Evolutionary conservation across 2,797 vertebrate genomes (phyloP).

Genomic region (Periophthalmus magnuspinnatus): DNA sequence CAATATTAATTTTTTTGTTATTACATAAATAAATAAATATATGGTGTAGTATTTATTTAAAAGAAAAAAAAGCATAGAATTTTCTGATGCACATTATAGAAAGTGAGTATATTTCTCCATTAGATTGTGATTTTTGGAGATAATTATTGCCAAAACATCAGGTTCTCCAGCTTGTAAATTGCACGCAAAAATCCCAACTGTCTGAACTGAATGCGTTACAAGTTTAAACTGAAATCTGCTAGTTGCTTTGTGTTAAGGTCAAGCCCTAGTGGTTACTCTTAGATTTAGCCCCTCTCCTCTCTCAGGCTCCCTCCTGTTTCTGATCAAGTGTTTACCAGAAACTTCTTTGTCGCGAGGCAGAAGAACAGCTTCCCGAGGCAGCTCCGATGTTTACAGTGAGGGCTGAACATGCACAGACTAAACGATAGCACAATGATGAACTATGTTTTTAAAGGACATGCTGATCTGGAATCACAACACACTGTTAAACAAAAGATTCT

Average conservation of each 20-base stretch:
- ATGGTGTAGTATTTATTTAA: no score
- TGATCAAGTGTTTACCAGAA: conserved; percentile 61
- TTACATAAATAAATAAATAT: neutral
- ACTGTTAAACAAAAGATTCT: neutral
- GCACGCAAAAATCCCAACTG: neutral
- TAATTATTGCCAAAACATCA: neutral
- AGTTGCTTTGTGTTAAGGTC: neutral
- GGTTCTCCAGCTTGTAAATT: neutral
- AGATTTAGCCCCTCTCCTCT: conserved; percentile 36
- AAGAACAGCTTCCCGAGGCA: conserved; percentile 30
- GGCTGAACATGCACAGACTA: conserved; percentile 54
- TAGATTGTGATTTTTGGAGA: neutral
- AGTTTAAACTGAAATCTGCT: neutral
- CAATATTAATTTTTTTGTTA: no score
- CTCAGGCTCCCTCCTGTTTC: conserved; percentile 52
- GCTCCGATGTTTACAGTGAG: conserved; percentile 64
- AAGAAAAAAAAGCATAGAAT: neutral
- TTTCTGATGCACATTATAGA: neutral
- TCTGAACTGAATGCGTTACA: neutral
- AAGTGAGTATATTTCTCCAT: neutral
- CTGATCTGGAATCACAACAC: neutral
- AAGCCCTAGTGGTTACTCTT: conserved; percentile 23
- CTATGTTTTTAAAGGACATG: conserved; percentile 16
- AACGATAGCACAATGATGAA: conserved; percentile 68
- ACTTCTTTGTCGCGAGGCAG: conserved; percentile 40